phyloP scores from a whole-genome alignment of 2,888 invertebrate genomes.

The Linnaemya vulpina region DNA sequence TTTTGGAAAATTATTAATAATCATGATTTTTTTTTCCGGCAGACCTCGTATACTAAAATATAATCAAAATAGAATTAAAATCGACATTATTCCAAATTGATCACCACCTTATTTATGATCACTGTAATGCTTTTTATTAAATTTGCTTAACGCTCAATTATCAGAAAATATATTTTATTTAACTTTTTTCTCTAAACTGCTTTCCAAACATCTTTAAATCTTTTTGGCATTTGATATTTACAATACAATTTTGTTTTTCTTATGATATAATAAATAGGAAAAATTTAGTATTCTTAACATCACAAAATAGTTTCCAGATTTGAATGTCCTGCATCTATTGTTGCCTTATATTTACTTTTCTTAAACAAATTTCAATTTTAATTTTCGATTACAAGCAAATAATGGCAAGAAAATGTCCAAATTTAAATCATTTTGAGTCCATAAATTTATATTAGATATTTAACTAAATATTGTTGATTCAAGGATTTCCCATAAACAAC shows the following conservation, averaged over 20 bases:
- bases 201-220: too few relatives aligned
- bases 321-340: slow-evolving; percentile 1
- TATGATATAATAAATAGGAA: neutral
- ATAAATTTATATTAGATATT: slow-evolving; percentile 31
- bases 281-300: neutral
- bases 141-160: too few relatives aligned
- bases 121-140: too few relatives aligned
- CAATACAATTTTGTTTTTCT: neutral
- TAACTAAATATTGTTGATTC: slow-evolving; percentile 47
- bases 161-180: too few relatives aligned
- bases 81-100: too few relatives aligned
- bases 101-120: too few relatives aligned
- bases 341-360: slow-evolving; percentile 42
- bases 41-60: too few relatives aligned
- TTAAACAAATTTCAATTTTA: slow-evolving; percentile 59
- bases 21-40: too few relatives aligned
- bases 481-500: slow-evolving; percentile 16
- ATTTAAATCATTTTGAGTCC: slow-evolving; percentile 42
- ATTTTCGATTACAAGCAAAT: slow-evolving; percentile 59
- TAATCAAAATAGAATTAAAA: too few relatives aligned
- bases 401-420: slow-evolving; percentile 34
- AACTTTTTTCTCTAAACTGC: too few relatives aligned
- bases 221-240: too few relatives aligned
- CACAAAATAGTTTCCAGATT: neutral
- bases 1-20: too few relatives aligned